Conservation (phyloP, 2,113 vertebrate genomes). For the Pelecanoides urinatrix region DNA sequence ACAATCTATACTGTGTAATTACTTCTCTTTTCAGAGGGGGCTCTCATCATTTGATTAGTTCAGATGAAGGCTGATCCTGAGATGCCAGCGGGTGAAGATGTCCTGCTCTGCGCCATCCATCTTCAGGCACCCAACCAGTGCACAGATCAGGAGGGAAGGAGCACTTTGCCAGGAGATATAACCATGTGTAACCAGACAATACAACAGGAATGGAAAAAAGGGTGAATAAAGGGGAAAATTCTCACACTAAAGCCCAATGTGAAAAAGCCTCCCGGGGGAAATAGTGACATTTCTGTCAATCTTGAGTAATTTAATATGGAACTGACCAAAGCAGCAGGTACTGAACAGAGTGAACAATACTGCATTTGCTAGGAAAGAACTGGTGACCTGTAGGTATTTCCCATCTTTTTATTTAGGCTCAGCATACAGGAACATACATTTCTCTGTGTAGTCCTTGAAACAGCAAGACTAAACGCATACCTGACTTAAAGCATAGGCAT, state of each 20-base stretch:
- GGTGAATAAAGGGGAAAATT: not conserved
- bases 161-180: not conserved
- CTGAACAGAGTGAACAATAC: not conserved
- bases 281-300: not conserved
- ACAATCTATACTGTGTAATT: slow-evolving; percentile 21
- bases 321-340: not conserved
- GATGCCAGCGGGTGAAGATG: not conserved
- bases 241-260: not conserved
- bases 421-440: not conserved
- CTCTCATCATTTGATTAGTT: slow-evolving; percentile 26
- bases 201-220: not conserved
- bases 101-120: not conserved
- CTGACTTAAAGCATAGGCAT: accelerated
- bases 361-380: not conserved
- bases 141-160: not conserved
- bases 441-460: not conserved
- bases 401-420: not conserved
- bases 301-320: not conserved
- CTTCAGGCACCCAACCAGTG: not conserved
- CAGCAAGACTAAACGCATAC: not conserved
- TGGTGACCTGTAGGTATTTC: not conserved
- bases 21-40: slow-evolving; percentile 12
- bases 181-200: not conserved
- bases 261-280: not conserved
- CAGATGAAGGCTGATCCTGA: not conserved